Evolutionary conservation across 1,140 invertebrate species (phyloP), one percentile per base, ranked within the genome.

Genomic region (Caenorhabditis tropicalis): DNA sequence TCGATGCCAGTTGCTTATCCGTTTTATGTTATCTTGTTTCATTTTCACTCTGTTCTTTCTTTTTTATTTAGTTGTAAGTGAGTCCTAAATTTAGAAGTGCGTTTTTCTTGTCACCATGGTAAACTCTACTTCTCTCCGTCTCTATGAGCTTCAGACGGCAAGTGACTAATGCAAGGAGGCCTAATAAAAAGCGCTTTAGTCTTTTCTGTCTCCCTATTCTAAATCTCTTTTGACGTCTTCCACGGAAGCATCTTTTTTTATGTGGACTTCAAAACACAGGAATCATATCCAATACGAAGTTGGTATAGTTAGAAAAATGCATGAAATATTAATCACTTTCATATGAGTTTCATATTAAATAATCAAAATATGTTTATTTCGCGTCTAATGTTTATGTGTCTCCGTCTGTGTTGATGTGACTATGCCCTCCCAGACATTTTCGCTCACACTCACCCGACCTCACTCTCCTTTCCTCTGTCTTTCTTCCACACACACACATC

Each of bases 361-460:
- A n/a, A n/a, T n/a, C n/a, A n/a, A n/a, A n/a, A n/a, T n/a, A n/a
- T n/a, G n/a, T n/a, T n/a, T n/a, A n/a, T n/a, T n/a, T n/a, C n/a
- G n/a, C n/a, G n/a, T n/a, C n/a, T 74, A 15, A 24, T 74, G 21
- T 74, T 10, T 46, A 43, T n/a, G 6, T 39, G 2, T 24, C 65
- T 74, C 27, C 65, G 36, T 74, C 36, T 74, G 16, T 36, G 36
- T 74, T n/a, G 24, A 7, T 24, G 4, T 74, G 10, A 24, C 19
- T 74, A 10, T 46, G 12, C 58, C 10, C 33, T 29, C 16, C 36
- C n/a, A 74, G 65, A 29, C 58, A 65, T 74, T 74, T 74, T 74
- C 65, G 65, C 65, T 74, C 65, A 74, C 65, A 74, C 65, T 74
- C 65, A 43, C n/a, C 36, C 29, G n/a, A 31, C 36, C 65, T 74